These are phyloP conservation scores for Myopa testacea DNA, from an alignment of 2,888 invertebrate genomes.

Conservation along the genomic window DNA sequence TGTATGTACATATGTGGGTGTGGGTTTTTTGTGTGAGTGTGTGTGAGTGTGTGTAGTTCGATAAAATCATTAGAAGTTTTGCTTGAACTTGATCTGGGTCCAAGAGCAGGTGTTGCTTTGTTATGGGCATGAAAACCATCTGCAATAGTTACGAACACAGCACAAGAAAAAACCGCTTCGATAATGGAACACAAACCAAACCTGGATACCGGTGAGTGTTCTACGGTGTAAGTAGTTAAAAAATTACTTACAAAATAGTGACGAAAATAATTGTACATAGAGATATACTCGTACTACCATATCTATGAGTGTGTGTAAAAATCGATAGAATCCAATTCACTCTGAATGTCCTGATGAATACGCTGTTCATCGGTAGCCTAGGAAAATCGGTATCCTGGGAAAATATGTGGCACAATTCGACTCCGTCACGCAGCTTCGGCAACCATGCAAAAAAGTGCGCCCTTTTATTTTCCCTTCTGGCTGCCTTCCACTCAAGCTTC, in stretches of 20 bases:
- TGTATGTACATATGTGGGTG: not conserved
- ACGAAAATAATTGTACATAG: too few relatives aligned
- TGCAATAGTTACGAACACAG: not conserved
- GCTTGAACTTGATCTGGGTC: constrained; percentile 16
- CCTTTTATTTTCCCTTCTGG: not conserved
- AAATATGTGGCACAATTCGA: too few relatives aligned
- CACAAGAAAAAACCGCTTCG: not conserved
- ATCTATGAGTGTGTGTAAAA: not conserved
- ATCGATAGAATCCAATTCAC: not conserved
- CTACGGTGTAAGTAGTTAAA: too few relatives aligned
- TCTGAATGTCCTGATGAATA: not conserved
- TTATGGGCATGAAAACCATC: not conserved
- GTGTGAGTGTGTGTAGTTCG: not conserved
- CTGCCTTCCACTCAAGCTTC: not conserved
- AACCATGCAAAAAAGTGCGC: too few relatives aligned
- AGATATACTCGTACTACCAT: not conserved
- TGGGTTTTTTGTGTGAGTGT: too few relatives aligned
- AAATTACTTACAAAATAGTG: too few relatives aligned
- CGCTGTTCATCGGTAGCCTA: not conserved
- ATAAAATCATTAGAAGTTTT: constrained; percentile 28
- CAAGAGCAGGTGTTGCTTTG: constrained; percentile 25
- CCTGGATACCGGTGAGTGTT: too few relatives aligned
- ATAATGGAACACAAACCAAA: too few relatives aligned
- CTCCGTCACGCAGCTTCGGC: too few relatives aligned
- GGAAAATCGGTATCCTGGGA: not conserved